Conservation (phyloP, 2,113 vertebrate genomes). For the Carlito syrichta region DNA sequence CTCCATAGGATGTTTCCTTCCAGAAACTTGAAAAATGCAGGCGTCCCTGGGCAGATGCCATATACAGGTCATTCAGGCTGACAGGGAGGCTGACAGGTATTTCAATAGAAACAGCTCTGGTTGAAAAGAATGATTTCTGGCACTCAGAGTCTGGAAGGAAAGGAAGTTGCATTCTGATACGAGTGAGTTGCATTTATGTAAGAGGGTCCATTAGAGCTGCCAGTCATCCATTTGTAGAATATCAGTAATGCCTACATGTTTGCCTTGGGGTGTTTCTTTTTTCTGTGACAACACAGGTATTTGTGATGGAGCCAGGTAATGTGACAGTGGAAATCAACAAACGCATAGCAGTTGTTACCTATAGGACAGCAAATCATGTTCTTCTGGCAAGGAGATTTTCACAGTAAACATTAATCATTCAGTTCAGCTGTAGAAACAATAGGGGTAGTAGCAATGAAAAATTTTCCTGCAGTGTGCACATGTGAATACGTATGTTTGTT, state of each 20-base stretch:
- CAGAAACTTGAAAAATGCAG: constrained; percentile 35
- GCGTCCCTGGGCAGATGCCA: background rate
- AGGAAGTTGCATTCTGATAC: background rate
- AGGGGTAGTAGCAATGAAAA: background rate
- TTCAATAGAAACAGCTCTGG: constrained; percentile 4
- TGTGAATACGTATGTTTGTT: background rate
- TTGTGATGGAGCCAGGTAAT: constrained; percentile 19
- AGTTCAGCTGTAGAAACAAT: background rate
- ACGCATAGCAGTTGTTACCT: background rate
- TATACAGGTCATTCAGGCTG: background rate
- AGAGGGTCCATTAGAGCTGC: background rate
- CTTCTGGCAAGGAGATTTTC: background rate
- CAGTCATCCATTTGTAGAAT: background rate
- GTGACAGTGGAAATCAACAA: background rate
- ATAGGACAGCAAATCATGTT: constrained; percentile 15
- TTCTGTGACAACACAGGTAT: background rate
- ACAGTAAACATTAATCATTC: constrained; percentile 30
- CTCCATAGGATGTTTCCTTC: constrained; percentile 16
- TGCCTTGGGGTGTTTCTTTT: constrained; percentile 20
- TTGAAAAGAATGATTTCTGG: constrained; percentile 53
- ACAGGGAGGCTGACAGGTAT: constrained; percentile 5
- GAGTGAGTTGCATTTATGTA: constrained; percentile 16
- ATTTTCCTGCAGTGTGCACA: background rate
- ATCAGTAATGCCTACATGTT: background rate
- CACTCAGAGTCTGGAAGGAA: constrained; percentile 2